These are phyloP conservation scores for Columbina picui DNA, from an alignment of 2,113 vertebrate species.

Conservation along the genomic window DNA sequence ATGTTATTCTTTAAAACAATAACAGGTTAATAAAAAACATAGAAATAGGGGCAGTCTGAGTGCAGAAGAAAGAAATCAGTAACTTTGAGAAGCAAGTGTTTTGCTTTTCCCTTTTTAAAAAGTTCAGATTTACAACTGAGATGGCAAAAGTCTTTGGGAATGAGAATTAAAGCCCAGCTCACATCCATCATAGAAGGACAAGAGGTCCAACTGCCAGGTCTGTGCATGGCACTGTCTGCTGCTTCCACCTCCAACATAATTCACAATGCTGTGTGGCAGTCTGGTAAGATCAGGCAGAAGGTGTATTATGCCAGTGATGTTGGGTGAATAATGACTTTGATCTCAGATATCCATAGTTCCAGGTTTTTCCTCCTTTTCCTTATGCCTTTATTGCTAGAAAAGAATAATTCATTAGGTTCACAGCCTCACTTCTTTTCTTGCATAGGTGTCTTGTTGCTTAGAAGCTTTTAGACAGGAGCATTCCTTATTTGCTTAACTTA, in stretches of 20 bases:
- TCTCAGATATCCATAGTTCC: background rate
- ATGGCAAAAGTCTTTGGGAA: background rate
- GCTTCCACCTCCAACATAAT: background rate
- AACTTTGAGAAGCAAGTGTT: background rate
- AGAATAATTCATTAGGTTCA: background rate
- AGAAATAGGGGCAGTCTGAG: background rate
- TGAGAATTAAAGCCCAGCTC: background rate
- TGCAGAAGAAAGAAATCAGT: background rate
- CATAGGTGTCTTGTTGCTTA: background rate
- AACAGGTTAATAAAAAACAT: background rate
- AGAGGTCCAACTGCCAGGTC: background rate
- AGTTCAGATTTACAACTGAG: background rate
- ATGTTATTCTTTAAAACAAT: background rate
- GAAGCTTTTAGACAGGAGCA: background rate
- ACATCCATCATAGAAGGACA: background rate
- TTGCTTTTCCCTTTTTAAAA: background rate
- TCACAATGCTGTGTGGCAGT: background rate
- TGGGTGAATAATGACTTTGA: background rate
- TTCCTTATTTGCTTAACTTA: background rate
- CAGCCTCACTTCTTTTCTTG: background rate
- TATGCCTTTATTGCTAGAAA: background rate
- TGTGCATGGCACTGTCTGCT: accelerated
- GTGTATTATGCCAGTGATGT: background rate
- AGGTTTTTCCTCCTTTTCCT: background rate
- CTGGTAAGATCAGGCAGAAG: background rate